These are phyloP conservation scores for Cyprinodon variegatus DNA, from an alignment of 2,113 vertebrate genomes.

Conservation along the genomic window DNA sequence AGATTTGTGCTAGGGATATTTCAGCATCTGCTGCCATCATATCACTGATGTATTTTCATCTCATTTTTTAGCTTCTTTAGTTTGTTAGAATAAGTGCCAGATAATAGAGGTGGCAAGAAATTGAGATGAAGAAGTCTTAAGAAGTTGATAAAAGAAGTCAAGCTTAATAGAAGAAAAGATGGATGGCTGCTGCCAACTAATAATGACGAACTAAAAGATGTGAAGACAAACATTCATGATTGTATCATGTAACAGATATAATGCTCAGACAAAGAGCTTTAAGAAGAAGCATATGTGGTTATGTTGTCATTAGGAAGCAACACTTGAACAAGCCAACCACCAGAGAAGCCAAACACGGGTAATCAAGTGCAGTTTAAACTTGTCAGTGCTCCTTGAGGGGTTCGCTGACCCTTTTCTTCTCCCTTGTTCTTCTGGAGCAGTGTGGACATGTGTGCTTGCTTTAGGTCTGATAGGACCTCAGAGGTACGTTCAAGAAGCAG, in stretches of 20 bases:
- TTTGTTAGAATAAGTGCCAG: constrained; percentile 54
- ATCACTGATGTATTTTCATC: constrained; percentile 45
- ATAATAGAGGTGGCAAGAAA: constrained; percentile 50
- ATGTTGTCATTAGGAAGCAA: constrained; percentile 21
- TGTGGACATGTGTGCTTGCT: constrained; percentile 27
- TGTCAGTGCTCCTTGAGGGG: constrained; percentile 55
- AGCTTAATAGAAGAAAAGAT: neutral
- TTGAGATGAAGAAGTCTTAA: constrained; percentile 23
- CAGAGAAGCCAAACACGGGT: constrained; percentile 53
- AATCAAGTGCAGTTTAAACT: constrained; percentile 69
- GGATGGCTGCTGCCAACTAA: constrained; percentile 47
- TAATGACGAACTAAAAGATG: constrained; percentile 31
- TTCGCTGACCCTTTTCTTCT: constrained; percentile 55
- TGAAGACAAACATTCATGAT: constrained; percentile 17
- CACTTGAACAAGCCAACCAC: constrained; percentile 28
- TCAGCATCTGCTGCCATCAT: constrained; percentile 27
- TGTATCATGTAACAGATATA: constrained; percentile 4
- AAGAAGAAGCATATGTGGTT: constrained; percentile 13
- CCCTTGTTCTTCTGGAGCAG: constrained; percentile 3
- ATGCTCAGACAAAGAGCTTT: neutral
- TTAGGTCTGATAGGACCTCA: constrained; percentile 54
- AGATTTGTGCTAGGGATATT: constrained; percentile 30
- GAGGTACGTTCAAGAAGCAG: constrained; percentile 53
- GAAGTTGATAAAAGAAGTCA: constrained; percentile 26
- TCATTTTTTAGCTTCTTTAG: constrained; percentile 37